A percentile compares a stretch with the other conserved stretches of the same genome.
Evolutionary conservation across 2,888 invertebrate genomes (phyloP).

Genomic region (Bombylius major): DNA sequence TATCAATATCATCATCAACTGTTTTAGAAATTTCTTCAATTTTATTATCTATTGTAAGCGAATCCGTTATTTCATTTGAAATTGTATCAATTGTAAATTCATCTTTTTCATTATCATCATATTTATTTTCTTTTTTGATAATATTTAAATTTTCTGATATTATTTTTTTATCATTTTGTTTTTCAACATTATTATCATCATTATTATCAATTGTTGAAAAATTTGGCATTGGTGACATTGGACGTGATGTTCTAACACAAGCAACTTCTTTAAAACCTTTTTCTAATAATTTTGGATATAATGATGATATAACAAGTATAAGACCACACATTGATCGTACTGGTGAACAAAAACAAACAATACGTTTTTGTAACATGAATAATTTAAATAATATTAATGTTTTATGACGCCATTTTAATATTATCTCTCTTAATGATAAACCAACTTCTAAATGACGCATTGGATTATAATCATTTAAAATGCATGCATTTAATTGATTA

Average conservation of each 20-base stretch:
- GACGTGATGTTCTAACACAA: slow-evolving; percentile 60
- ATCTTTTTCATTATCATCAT: slow-evolving; percentile 16
- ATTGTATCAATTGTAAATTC: slow-evolving; percentile 2
- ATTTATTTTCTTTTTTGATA: slow-evolving; percentile 3
- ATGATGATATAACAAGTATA: slow-evolving; percentile 75
- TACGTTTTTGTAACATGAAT: slow-evolving; percentile 72
- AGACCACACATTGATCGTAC: slow-evolving; percentile 79
- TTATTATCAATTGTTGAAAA: slow-evolving; percentile 30
- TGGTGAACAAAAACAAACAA: slow-evolving; percentile 86
- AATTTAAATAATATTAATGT: slow-evolving; percentile 85
- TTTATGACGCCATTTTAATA: slow-evolving; percentile 70
- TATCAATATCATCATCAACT: background rate
- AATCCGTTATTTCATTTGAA: slow-evolving; percentile 14
- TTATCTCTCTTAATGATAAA: slow-evolving; percentile 32
- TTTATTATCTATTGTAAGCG: slow-evolving; percentile 3
- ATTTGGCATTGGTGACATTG: slow-evolving; percentile 59
- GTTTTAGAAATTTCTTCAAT: background rate
- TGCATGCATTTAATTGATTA: slow-evolving; percentile 76
- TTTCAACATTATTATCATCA: background rate
- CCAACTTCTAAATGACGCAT: slow-evolving; percentile 32
- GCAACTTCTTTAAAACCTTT: slow-evolving; percentile 71
- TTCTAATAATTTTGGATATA: slow-evolving; percentile 83
- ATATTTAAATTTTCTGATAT: too few species aligned
- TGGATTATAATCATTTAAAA: slow-evolving; percentile 44
- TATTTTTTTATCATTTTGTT: background rate